Evolutionary conservation across 2,113 vertebrate species (phyloP), one percentile per base, ranked within the genome.

Genomic region (Hydrochoerus hydrochaeris): DNA sequence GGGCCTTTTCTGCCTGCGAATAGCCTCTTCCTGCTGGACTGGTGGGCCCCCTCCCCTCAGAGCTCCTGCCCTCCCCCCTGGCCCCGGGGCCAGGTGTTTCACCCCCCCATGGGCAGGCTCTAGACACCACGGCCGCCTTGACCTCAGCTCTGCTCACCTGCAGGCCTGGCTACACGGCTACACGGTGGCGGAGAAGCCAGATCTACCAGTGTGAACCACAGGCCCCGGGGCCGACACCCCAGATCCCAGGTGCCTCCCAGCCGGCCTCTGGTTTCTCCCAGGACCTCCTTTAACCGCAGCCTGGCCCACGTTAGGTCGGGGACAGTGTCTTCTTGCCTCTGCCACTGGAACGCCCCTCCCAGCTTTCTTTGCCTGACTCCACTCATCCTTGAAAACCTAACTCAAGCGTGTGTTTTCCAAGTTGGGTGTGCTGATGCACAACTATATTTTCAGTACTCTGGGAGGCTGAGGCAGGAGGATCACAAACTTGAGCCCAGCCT

Each of bases 1-100:
- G 11, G 3, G 9, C n/a, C 88, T 63, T 81, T 57, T 30, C 44
- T 3, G 16, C n/a, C 38, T 57, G 62, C 54, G 82, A 80, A 77
- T 5, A 32, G 13, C 24, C 60, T 49, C 38, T 7, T 65, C 5
- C 24, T 54, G 19, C 35, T 8, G 67, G 71, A 8, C 35, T 1
- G 5, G 5, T 11, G 35, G 35, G 1, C 9, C 11, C 38, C 11
- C 38, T 10, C 24, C 52, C 46, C 0, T 22, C 26, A 6, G 19
- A 73, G 54, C 19, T 62, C 54, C 35, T 28, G 35, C 4, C 46
- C 44, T n/a, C 26, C 44, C 44, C 26, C 12, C 16, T 80, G 84
- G 28, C 49, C 67, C 20, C 1, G 71, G 38, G 65, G 17, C 28
- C 26, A 1, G 73, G 32, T 52, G 46, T 57, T 84, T 35, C 49